phyloP scores from a whole-genome alignment of 1,140 invertebrate genomes.

The Macrocentrus cingulum region DNA sequence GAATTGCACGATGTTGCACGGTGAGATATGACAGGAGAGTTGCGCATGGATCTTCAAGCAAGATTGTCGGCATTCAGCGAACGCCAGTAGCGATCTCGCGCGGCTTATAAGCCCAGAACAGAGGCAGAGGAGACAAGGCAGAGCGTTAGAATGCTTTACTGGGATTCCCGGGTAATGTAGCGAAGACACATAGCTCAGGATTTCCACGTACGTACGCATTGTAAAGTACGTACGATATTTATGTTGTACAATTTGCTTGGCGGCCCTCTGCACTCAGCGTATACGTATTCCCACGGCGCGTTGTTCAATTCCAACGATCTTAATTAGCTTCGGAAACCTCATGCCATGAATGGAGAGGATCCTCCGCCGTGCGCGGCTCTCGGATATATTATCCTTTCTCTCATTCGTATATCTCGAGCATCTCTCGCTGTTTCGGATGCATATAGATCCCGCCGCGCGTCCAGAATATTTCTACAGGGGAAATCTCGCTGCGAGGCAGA shows the following conservation, averaged over 20 bases:
- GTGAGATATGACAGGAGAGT: slow-evolving; percentile 17
- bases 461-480: too few relatives aligned
- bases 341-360: slow-evolving; percentile 11
- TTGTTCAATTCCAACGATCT: slow-evolving; percentile 34
- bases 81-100: slow-evolving; percentile 18
- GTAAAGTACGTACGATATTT: slow-evolving; percentile 30
- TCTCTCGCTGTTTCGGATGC: background rate
- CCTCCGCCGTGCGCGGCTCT: background rate
- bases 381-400: background rate
- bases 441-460: background rate
- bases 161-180: slow-evolving; percentile 31
- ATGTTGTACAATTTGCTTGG: slow-evolving; percentile 35
- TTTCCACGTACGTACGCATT: slow-evolving; percentile 29
- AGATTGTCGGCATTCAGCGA: slow-evolving; percentile 26
- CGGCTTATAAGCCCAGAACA: slow-evolving; percentile 7
- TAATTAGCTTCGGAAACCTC: slow-evolving; percentile 27
- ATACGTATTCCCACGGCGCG: slow-evolving; percentile 22
- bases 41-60: slow-evolving; percentile 24
- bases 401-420: background rate
- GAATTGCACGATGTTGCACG: slow-evolving; percentile 8
- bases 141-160: slow-evolving; percentile 30
- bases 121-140: slow-evolving; percentile 2
- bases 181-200: slow-evolving; percentile 31
- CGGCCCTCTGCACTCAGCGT: slow-evolving; percentile 19
- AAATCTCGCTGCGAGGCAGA: too few relatives aligned